Conservation (phyloP, 2,888 invertebrate species). For the Drosophila paracracens region DNA sequence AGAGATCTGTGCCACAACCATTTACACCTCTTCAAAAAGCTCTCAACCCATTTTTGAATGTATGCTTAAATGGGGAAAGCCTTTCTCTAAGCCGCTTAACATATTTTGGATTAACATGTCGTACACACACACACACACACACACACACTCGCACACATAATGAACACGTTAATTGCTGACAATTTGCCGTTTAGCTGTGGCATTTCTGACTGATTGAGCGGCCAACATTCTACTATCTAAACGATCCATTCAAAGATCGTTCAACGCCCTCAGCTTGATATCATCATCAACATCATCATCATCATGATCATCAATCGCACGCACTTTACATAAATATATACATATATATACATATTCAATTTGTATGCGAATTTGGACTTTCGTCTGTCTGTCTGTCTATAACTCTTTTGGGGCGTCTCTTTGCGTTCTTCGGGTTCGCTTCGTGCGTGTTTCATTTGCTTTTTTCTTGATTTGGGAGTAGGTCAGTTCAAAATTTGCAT, state of each 20-base stretch:
- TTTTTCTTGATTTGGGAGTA: conserved; percentile 79
- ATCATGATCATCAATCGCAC: conserved; percentile 31
- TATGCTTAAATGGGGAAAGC: conserved; percentile 33
- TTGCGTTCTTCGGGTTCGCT: conserved; percentile 20
- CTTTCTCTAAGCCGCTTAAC: conserved; percentile 62
- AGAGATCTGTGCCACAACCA: conserved; percentile 47
- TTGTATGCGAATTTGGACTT: conserved; percentile 37
- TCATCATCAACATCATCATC: conserved; percentile 24
- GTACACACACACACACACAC: background rate
- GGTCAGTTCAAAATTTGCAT: conserved; percentile 83
- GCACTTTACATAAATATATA: conserved; percentile 73
- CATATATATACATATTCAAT: conserved; percentile 42
- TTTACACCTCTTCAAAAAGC: conserved; percentile 46
- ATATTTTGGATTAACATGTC: conserved; percentile 27
- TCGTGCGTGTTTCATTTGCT: conserved; percentile 61
- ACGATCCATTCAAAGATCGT: conserved; percentile 53
- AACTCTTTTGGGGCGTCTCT: conserved; percentile 42
- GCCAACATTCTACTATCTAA: conserved; percentile 23
- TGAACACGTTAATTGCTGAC: conserved; percentile 72
- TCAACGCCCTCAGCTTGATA: conserved; percentile 68
- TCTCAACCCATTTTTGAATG: conserved; percentile 57
- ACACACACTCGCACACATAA: conserved; percentile 22
- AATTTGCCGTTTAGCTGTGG: conserved; percentile 46
- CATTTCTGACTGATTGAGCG: conserved; percentile 57
- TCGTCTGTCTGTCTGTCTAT: conserved; percentile 18